Evolutionary conservation across 2,888 invertebrate genomes (phyloP).

Genomic region (Ophion costatus): DNA sequence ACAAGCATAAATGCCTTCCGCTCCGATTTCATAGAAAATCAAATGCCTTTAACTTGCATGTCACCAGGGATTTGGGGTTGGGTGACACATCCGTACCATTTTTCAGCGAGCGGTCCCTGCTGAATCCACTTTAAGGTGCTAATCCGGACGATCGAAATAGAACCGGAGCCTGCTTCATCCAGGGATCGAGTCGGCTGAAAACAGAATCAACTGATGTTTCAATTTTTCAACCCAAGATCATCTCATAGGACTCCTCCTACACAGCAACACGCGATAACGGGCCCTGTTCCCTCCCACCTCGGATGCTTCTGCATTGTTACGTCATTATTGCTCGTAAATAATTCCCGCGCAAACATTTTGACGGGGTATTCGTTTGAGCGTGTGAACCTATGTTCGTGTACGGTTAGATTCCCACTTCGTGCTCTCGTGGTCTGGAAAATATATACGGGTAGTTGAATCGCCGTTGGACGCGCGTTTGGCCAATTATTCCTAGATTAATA

Average conservation of each 20-base stretch:
- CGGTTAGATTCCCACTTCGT: constrained; percentile 28
- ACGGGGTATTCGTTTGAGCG: constrained; percentile 18
- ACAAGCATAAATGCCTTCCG: constrained; percentile 47
- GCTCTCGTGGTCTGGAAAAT: constrained; percentile 57
- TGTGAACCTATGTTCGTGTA: constrained; percentile 18
- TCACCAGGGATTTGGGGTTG: constrained; percentile 25
- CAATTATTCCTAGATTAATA: constrained; percentile 71
- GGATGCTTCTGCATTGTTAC: neutral
- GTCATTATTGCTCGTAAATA: neutral
- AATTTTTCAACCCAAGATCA: too few species aligned
- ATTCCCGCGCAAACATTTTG: constrained; percentile 4
- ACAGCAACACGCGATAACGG: neutral
- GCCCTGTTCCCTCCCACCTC: neutral
- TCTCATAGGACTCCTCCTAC: neutral
- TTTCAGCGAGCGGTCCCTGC: constrained; percentile 20
- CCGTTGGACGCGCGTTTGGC: constrained; percentile 60
- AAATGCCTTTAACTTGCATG: neutral
- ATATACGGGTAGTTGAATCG: constrained; percentile 59
- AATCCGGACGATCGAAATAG: too few species aligned
- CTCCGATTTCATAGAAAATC: neutral
- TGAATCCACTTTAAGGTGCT: too few species aligned
- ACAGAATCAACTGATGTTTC: too few species aligned
- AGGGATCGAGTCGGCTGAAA: too few species aligned
- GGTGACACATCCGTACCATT: constrained; percentile 57
- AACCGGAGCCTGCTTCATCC: too few species aligned